A percentile compares a stretch with the other conserved stretches of the same genome.
Conservation (phyloP, 1,140 invertebrate species). For the Drosophila parvula region DNA sequence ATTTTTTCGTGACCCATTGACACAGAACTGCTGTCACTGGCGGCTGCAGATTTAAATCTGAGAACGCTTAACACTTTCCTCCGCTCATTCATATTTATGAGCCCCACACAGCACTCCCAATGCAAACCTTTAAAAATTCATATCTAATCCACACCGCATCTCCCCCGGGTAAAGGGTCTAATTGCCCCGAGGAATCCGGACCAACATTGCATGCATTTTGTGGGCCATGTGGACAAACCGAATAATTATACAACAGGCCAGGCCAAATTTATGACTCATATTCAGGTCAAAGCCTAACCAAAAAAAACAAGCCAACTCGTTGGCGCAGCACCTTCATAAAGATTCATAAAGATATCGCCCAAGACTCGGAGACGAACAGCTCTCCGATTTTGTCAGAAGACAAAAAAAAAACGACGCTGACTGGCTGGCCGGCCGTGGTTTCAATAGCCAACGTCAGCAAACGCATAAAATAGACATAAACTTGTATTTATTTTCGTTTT, state of each 20-base stretch:
- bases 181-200: constrained; percentile 36
- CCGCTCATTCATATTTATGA: constrained; percentile 30
- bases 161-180: constrained; percentile 29
- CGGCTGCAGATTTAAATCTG: constrained; percentile 21
- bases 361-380: constrained; percentile 28
- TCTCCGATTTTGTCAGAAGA: constrained; percentile 57
- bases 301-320: constrained; percentile 36
- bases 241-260: constrained; percentile 38
- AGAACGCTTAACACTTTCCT: constrained; percentile 11
- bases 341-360: constrained; percentile 37
- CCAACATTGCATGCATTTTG: constrained; percentile 37
- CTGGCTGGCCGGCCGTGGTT: constrained; percentile 10
- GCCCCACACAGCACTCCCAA: constrained; percentile 2
- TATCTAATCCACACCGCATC: constrained; percentile 31
- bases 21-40: constrained; percentile 16
- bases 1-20: constrained; percentile 35
- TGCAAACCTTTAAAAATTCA: constrained; percentile 39
- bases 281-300: constrained; percentile 36
- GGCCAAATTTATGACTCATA: constrained; percentile 39
- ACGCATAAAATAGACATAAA: constrained; percentile 76
- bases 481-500: constrained; percentile 29
- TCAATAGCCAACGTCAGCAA: constrained; percentile 54
- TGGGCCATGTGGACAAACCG: constrained; percentile 31
- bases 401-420: constrained; percentile 8
- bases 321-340: constrained; percentile 28